phyloP scores from a whole-genome alignment of 2,888 invertebrate genomes.

The Habrosyne pyritoides region DNA sequence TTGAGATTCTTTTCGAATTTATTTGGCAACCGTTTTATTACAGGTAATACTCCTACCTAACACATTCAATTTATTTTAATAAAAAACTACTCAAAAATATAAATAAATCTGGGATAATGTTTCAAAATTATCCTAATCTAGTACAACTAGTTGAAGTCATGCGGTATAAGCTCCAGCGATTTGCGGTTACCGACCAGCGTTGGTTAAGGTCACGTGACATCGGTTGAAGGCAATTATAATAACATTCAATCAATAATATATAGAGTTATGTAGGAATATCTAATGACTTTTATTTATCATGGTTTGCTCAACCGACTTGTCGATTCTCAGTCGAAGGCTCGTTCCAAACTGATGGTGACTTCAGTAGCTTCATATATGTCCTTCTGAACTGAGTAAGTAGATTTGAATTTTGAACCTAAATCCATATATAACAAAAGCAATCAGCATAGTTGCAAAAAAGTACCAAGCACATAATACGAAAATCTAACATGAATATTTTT shows the following conservation, averaged over 20 bases:
- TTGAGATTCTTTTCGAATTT: not conserved
- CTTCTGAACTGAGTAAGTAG: too few relatives aligned
- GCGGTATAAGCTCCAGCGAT: not conserved
- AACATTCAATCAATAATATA: too few relatives aligned
- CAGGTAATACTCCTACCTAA: not conserved
- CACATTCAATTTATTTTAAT: not conserved
- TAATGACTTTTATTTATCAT: too few relatives aligned
- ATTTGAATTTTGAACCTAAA: too few relatives aligned
- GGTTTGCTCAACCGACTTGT: too few relatives aligned
- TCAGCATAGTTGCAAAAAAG: slow-evolving; percentile 15
- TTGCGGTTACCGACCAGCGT: not conserved
- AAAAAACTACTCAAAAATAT: not conserved
- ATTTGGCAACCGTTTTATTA: not conserved
- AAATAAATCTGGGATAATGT: too few relatives aligned
- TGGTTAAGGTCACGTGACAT: too few relatives aligned
- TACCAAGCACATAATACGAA: not conserved
- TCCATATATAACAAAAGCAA: not conserved
- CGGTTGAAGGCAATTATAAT: too few relatives aligned
- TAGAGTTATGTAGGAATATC: too few relatives aligned
- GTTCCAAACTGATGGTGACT: too few relatives aligned
- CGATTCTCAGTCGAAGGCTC: too few relatives aligned
- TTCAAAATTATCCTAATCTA: not conserved
- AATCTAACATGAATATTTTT: slow-evolving; percentile 21
- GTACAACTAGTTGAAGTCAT: not conserved
- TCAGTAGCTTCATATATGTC: too few relatives aligned